phyloP scores from a whole-genome alignment of 2,797 vertebrate genomes.

The Amniataba percoides region DNA sequence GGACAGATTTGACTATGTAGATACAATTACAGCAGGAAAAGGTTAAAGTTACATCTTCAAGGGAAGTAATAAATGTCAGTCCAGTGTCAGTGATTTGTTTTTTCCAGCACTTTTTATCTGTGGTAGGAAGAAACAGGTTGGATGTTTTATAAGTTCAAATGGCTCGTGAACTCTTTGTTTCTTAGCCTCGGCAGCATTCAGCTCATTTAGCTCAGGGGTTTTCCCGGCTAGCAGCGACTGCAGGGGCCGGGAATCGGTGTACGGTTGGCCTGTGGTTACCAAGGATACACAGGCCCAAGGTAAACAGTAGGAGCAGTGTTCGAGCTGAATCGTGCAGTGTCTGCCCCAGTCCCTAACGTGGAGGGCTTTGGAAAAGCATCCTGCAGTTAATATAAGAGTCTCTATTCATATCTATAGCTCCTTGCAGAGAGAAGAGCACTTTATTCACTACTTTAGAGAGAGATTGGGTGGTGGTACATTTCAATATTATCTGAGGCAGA shows the following conservation, averaged over 20 bases:
- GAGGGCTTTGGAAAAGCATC: conserved; percentile 68
- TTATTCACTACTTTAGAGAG: conserved; percentile 45
- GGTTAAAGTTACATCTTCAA: background rate
- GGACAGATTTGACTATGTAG: conserved; percentile 34
- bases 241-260: conserved; percentile 48
- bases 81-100: background rate
- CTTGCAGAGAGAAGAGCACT: conserved; percentile 57
- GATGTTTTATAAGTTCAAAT: background rate
- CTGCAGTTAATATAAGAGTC: conserved; percentile 73
- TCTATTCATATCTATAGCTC: conserved; percentile 71
- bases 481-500: conserved; percentile 59
- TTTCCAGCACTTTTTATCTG: background rate
- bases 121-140: background rate
- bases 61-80: background rate
- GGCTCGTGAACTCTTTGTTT: background rate
- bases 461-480: conserved; percentile 46
- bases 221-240: conserved; percentile 49
- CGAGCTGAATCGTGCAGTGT: conserved; percentile 85
- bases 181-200: background rate
- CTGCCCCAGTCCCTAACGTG: conserved; percentile 47
- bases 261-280: conserved; percentile 71
- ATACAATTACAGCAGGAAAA: conserved; percentile 14
- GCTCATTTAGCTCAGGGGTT: conserved; percentile 48
- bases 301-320: conserved; percentile 88
- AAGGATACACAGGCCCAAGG: conserved; percentile 75